These are phyloP conservation scores for Pantala flavescens DNA, from an alignment of 1,140 invertebrate genomes.

Conservation along the genomic window DNA sequence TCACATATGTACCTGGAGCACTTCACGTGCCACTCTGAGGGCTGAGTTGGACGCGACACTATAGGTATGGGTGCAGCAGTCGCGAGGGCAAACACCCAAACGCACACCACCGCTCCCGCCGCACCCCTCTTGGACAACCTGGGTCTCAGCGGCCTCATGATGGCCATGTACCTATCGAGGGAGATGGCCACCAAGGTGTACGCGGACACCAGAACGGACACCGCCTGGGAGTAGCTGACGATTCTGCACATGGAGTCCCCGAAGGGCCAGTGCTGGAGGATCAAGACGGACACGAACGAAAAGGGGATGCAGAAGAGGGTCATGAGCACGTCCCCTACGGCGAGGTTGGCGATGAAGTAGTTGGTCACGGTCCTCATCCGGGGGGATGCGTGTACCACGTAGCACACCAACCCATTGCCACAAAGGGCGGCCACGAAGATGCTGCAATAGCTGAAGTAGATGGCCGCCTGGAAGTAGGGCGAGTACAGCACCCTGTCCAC, in stretches of 20 bases:
- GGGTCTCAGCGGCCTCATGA: conserved; percentile 74
- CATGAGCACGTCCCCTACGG: conserved; percentile 75
- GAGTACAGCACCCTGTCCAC: conserved; percentile 7
- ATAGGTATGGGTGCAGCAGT: conserved; percentile 72
- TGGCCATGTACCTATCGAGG: conserved; percentile 75
- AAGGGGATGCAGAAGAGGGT: conserved; percentile 79
- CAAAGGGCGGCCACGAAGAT: conserved; percentile 63
- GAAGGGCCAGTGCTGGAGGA: conserved; percentile 76
- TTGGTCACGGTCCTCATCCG: conserved; percentile 81
- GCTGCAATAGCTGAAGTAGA: conserved; percentile 61
- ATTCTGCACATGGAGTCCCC: conserved; percentile 61
- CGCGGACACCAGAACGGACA: conserved; percentile 71
- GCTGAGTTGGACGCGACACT: conserved; percentile 49
- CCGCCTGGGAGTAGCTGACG: conserved; percentile 61
- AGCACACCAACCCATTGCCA: conserved; percentile 73
- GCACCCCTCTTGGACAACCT: conserved; percentile 61
- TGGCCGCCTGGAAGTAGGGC: conserved; percentile 46
- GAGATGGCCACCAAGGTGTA: conserved; percentile 79
- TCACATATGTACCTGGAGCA: conserved; percentile 56
- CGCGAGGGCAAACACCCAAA: conserved; percentile 67
- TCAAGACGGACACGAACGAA: conserved; percentile 61
- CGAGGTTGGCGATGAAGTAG: conserved; percentile 76
- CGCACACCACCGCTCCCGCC: conserved; percentile 56
- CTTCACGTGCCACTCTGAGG: conserved; percentile 42
- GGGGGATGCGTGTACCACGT: conserved; percentile 62